These are phyloP conservation scores for Cossypha caffra DNA, from an alignment of 2,797 vertebrate species.

Conservation along the genomic window DNA sequence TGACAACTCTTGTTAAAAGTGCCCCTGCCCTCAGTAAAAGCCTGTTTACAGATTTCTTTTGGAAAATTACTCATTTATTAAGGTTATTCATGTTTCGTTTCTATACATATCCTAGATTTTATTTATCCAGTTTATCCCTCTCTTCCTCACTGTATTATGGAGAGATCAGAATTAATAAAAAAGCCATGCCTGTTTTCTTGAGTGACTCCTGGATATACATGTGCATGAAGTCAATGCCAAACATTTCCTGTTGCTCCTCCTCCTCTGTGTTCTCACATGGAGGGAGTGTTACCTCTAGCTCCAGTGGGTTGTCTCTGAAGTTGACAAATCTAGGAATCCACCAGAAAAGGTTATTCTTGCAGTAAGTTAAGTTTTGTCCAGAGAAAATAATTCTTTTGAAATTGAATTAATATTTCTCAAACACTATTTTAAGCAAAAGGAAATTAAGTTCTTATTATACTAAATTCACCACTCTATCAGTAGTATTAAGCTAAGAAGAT, in stretches of 20 bases:
- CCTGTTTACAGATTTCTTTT: not conserved
- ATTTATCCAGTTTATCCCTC: not conserved
- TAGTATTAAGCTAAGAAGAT: not conserved
- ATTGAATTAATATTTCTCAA: not conserved
- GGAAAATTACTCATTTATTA: not conserved
- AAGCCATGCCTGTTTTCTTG: conserved; percentile 61
- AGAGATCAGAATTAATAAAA: not conserved
- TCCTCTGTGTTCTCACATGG: conserved; percentile 47
- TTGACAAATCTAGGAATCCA: conserved; percentile 91
- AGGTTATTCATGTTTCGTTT: not conserved
- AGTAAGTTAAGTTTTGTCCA: not conserved
- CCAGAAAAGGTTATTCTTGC: conserved; percentile 24
- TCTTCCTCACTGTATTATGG: not conserved
- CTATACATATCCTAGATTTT: not conserved
- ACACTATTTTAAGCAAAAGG: not conserved
- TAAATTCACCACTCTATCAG: not conserved
- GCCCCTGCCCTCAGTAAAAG: not conserved
- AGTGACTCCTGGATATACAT: conserved; percentile 85
- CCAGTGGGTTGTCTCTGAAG: conserved; percentile 93
- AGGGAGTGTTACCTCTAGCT: conserved; percentile 81
- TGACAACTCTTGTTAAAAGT: not conserved
- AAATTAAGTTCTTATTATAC: not conserved
- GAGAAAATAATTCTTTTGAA: not conserved
- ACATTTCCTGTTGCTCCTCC: conserved; percentile 88
- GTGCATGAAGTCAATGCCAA: conserved; percentile 92